Evolutionary conservation across 2,888 invertebrate genomes (phyloP).

Genomic region (Eristalis tenax): DNA sequence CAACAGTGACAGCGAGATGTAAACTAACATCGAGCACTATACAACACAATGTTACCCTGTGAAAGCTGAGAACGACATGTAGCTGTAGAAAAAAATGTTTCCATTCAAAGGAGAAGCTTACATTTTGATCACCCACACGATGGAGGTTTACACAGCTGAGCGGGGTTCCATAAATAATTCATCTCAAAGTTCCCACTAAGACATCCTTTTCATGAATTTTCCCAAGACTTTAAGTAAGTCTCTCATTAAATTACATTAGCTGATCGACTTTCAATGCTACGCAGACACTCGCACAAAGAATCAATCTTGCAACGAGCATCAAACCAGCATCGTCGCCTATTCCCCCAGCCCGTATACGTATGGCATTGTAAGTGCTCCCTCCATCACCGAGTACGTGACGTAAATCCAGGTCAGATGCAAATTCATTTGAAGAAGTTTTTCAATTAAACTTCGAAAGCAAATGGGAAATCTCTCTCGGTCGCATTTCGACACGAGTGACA

Average conservation of each 20-base stretch:
- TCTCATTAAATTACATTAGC: background rate
- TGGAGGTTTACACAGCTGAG: too few relatives aligned
- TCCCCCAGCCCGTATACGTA: background rate
- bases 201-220: too few relatives aligned
- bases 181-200: too few relatives aligned
- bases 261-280: background rate
- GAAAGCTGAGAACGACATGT: too few relatives aligned
- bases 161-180: too few relatives aligned
- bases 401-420: constrained; percentile 69
- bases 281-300: background rate
- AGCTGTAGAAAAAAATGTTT: too few relatives aligned
- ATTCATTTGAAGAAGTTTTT: constrained; percentile 68
- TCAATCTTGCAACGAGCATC: background rate
- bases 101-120: too few relatives aligned
- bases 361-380: background rate
- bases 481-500: constrained; percentile 4
- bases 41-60: too few relatives aligned
- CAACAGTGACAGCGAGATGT: too few relatives aligned
- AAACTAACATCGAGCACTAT: too few relatives aligned
- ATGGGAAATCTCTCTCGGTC: constrained; percentile 37
- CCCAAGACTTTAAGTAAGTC: background rate
- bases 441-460: constrained; percentile 66
- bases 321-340: background rate
- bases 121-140: too few relatives aligned
- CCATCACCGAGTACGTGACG: constrained; percentile 51